These are phyloP conservation scores for Cochlearius cochlearius DNA, from an alignment of 2,113 vertebrate genomes.

Conservation along the genomic window DNA sequence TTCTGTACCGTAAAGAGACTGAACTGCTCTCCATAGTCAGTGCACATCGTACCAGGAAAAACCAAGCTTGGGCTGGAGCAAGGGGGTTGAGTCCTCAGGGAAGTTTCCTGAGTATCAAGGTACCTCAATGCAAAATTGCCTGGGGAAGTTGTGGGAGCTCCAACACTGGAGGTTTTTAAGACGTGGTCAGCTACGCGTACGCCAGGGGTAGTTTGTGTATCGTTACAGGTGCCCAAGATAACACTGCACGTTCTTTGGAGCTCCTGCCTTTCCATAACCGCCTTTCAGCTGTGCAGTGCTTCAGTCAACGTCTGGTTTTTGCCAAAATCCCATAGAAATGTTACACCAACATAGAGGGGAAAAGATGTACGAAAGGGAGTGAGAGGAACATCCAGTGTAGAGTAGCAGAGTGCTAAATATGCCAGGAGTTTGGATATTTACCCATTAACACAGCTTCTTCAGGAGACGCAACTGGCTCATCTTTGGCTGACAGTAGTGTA, in stretches of 20 bases:
- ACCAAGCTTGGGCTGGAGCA: neutral
- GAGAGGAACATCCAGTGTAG: neutral
- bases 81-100: neutral
- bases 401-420: neutral
- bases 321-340: neutral
- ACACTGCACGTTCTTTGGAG: neutral
- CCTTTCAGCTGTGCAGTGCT: neutral
- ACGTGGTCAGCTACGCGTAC: neutral
- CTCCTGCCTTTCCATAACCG: neutral
- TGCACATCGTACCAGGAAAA: neutral
- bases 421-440: neutral
- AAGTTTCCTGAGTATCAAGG: neutral
- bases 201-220: neutral
- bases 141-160: neutral
- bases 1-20: neutral
- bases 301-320: neutral
- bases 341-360: neutral
- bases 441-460: neutral
- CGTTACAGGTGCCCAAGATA: neutral
- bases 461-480: neutral
- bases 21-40: neutral
- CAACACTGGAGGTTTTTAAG: neutral
- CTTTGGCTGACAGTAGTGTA: neutral
- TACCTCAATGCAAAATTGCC: neutral
- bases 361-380: neutral